These are phyloP conservation scores for Heliconius ethilla DNA, from an alignment of 2,888 invertebrate genomes.

Conservation along the genomic window DNA sequence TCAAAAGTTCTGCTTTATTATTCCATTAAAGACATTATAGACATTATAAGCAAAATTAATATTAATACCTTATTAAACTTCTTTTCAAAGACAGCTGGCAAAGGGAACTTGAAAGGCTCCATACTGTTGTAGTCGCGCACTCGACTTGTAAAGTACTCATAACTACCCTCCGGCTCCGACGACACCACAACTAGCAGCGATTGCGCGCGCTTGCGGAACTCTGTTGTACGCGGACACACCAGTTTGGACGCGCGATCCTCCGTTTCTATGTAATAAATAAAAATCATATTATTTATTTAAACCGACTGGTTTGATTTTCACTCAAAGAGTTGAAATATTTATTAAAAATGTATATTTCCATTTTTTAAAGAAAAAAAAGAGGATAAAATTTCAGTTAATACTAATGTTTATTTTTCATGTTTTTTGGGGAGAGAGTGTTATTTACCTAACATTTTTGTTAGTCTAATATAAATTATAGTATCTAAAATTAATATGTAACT, in stretches of 20 bases:
- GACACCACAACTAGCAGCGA: slow-evolving; percentile 94
- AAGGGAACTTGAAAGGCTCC: slow-evolving; percentile 90
- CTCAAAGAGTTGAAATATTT: no score
- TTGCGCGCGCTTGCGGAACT: slow-evolving; percentile 86
- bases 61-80: slow-evolving; percentile 75
- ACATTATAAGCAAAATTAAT: neutral
- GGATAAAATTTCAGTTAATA: no score
- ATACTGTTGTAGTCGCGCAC: slow-evolving; percentile 90
- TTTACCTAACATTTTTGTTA: no score
- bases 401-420: neutral
- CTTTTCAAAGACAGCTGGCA: slow-evolving; percentile 83
- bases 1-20: neutral
- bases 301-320: no score
- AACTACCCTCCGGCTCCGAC: slow-evolving; percentile 89
- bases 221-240: slow-evolving; percentile 80
- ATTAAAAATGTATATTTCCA: no score
- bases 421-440: no score
- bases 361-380: no score
- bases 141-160: slow-evolving; percentile 88
- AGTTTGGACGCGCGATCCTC: slow-evolving; percentile 77
- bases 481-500: neutral
- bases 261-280: slow-evolving; percentile 58
- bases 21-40: neutral
- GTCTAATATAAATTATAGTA: neutral
- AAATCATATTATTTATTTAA: neutral